Evolutionary conservation across 1,140 invertebrate species (phyloP).

Genomic region (Pteromalus puparum): DNA sequence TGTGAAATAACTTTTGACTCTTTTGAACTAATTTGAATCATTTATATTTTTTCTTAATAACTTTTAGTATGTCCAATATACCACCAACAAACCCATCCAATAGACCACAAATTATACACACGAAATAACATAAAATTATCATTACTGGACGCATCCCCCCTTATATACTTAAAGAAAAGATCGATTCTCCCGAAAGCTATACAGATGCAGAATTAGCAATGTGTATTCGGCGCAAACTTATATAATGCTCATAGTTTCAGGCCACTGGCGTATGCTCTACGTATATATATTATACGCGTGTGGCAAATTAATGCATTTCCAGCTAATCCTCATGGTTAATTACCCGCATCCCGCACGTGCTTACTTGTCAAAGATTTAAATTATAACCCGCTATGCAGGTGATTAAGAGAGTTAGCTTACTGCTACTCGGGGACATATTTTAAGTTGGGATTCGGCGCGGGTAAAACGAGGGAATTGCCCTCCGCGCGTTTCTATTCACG

Average conservation of each 20-base stretch:
- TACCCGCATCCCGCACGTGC: slow-evolving; percentile 6
- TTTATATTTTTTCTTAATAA: no score
- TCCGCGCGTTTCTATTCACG: background rate
- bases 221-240: background rate
- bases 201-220: no score
- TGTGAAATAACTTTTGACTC: no score
- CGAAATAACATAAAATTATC: no score
- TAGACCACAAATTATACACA: no score
- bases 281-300: no score
- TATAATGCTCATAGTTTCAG: background rate
- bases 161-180: no score
- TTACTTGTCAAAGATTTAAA: slow-evolving; percentile 18
- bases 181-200: no score
- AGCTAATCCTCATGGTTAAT: slow-evolving; percentile 23
- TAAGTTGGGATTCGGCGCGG: background rate
- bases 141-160: no score
- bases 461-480: background rate
- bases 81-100: no score
- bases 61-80: no score
- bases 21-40: no score
- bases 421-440: slow-evolving; percentile 27
- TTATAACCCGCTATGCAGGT: slow-evolving; percentile 11
- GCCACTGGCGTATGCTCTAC: background rate
- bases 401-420: slow-evolving; percentile 21
- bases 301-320: background rate